Percentiles rank a stretch among this genome's conserved stretches.
Evolutionary conservation across 1,140 invertebrate genomes (phyloP).

Genomic region (Drosophila repleta): DNA sequence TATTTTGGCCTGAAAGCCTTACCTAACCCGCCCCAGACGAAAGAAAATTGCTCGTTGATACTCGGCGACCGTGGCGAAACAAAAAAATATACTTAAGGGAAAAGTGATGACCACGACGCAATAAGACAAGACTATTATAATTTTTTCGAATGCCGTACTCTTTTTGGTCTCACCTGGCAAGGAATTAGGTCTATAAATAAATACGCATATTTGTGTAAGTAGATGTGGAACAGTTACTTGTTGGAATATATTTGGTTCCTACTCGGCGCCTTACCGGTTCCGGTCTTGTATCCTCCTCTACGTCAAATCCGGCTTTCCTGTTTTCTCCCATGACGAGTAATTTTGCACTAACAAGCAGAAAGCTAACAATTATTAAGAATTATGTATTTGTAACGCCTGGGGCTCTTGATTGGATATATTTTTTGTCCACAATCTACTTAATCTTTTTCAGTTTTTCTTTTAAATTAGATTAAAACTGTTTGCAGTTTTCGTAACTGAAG

Average conservation of each 20-base stretch:
- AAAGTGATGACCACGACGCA: constrained; percentile 90
- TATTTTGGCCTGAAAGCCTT: not conserved
- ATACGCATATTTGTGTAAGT: no score
- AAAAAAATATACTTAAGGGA: constrained; percentile 91
- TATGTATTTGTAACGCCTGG: no score
- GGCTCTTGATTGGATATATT: no score
- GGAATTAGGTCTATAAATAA: not conserved
- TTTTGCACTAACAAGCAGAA: no score
- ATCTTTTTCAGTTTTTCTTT: constrained; percentile 11
- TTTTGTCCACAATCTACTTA: not conserved
- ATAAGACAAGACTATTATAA: constrained; percentile 90
- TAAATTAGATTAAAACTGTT: not conserved
- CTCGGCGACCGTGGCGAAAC: constrained; percentile 88
- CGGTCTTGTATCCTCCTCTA: no score
- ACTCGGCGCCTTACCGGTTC: not conserved
- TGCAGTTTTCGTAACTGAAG: not conserved
- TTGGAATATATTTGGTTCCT: constrained; percentile 22
- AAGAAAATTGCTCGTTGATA: constrained; percentile 95
- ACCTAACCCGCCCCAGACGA: constrained; percentile 91
- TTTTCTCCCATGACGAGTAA: no score
- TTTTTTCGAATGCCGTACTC: constrained; percentile 85
- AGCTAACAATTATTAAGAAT: no score
- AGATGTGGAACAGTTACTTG: constrained; percentile 6
- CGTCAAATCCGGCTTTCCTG: no score
- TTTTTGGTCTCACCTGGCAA: constrained; percentile 36